These are phyloP conservation scores for Potamilus streckersoni DNA, from an alignment of 1,140 invertebrate species.

Conservation along the genomic window DNA sequence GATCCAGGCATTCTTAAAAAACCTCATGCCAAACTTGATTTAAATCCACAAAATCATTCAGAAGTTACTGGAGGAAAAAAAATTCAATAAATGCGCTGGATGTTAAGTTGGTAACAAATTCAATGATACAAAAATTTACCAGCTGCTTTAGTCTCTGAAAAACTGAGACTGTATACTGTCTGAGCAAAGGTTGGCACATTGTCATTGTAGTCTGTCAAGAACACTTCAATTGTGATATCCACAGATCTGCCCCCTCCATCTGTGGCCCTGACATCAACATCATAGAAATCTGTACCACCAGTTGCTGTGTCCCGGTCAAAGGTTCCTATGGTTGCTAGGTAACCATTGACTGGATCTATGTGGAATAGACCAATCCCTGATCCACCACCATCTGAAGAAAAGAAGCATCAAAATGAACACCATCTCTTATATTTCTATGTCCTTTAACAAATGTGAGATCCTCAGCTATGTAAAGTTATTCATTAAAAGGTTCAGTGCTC, in stretches of 20 bases:
- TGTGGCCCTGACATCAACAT: slow-evolving; percentile 24
- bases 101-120: no score
- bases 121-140: slow-evolving; percentile 1
- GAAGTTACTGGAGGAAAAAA: no score
- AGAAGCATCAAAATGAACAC: not conserved
- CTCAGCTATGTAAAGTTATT: not conserved
- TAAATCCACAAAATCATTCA: no score
- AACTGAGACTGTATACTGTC: slow-evolving; percentile 16
- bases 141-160: slow-evolving; percentile 23
- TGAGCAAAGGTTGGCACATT: slow-evolving; percentile 35
- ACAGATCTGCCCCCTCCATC: slow-evolving; percentile 21
- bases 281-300: slow-evolving; percentile 30
- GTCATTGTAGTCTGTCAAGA: slow-evolving; percentile 33
- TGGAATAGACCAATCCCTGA: slow-evolving; percentile 22
- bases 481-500: no score
- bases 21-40: no score
- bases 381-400: slow-evolving; percentile 5
- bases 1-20: no score
- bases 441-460: no score
- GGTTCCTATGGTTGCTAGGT: slow-evolving; percentile 21
- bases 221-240: slow-evolving; percentile 11
- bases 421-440: no score
- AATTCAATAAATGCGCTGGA: no score
- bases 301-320: slow-evolving; percentile 22
- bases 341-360: slow-evolving; percentile 30